phyloP scores from a whole-genome alignment of 2,888 invertebrate genomes.

The Hydrotaea diabolus region DNA sequence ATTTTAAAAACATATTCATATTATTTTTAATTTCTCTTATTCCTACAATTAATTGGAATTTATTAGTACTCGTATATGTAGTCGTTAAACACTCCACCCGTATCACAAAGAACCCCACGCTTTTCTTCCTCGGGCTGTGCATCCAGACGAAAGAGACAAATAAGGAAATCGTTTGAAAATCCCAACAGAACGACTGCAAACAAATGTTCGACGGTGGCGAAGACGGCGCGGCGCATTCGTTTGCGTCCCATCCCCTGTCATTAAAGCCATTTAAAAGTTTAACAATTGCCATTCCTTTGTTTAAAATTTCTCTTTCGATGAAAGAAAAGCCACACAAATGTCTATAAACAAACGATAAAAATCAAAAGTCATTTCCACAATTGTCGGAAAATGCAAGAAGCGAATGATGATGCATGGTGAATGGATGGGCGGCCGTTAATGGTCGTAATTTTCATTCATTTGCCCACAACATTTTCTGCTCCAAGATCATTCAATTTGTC shows the following conservation, averaged over 20 bases:
- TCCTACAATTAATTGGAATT: too few relatives aligned
- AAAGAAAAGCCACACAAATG: conserved; percentile 9
- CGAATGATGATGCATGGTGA: conserved; percentile 12
- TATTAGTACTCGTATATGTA: neutral
- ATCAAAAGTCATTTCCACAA: conserved; percentile 27
- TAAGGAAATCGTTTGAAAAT: neutral
- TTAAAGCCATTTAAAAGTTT: neutral
- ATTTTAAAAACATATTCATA: neutral
- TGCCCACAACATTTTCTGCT: too few relatives aligned
- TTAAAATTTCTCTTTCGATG: neutral
- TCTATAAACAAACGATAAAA: conserved; percentile 22
- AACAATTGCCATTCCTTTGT: neutral
- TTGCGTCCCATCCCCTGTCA: neutral
- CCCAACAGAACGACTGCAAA: neutral
- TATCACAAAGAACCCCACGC: neutral
- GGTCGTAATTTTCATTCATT: neutral
- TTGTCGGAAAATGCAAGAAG: neutral
- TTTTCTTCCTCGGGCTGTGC: neutral
- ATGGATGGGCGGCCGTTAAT: neutral
- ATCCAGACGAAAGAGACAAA: neutral
- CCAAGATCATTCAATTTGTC: neutral
- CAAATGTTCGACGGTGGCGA: neutral
- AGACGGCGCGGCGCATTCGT: neutral
- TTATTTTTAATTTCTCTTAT: neutral
- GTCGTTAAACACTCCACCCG: neutral